phyloP scores from a whole-genome alignment of 1,140 invertebrate species.

The Drosophila bipectinata region DNA sequence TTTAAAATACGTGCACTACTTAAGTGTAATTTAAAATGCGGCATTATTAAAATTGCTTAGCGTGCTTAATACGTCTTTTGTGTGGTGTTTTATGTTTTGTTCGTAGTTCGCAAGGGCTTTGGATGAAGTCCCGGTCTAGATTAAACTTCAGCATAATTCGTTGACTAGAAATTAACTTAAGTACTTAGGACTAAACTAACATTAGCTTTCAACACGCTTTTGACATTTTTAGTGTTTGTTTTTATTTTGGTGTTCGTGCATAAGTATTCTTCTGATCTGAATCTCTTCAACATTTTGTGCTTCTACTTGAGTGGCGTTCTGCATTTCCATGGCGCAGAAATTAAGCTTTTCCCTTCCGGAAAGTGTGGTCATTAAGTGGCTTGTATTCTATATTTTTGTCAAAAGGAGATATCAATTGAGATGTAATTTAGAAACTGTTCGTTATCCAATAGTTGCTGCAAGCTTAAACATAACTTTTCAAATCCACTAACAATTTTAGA shows the following conservation, averaged over 20 bases:
- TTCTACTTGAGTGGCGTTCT: slow-evolving; percentile 30
- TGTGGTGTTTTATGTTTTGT: slow-evolving; percentile 21
- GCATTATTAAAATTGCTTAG: slow-evolving; percentile 64
- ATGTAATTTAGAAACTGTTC: too few relatives aligned
- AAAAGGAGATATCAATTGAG: not conserved
- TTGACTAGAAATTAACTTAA: slow-evolving; percentile 83
- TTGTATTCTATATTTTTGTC: slow-evolving; percentile 10
- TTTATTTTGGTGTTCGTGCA: slow-evolving; percentile 59
- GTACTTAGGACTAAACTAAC: slow-evolving; percentile 61
- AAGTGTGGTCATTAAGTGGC: slow-evolving; percentile 49
- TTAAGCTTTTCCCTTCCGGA: slow-evolving; percentile 40
- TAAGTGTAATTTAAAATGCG: slow-evolving; percentile 66
- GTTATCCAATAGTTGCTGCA: slow-evolving; percentile 57
- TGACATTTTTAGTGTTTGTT: slow-evolving; percentile 31
- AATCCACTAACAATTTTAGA: slow-evolving; percentile 60
- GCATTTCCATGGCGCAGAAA: not conserved
- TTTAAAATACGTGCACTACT: slow-evolving; percentile 74
- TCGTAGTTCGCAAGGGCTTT: slow-evolving; percentile 11
- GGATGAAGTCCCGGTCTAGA: slow-evolving; percentile 33
- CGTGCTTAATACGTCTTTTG: slow-evolving; percentile 50
- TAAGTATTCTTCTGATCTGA: slow-evolving; percentile 57
- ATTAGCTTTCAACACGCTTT: slow-evolving; percentile 52
- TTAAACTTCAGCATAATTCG: slow-evolving; percentile 77
- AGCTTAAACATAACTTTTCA: slow-evolving; percentile 61
- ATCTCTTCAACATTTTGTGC: slow-evolving; percentile 52